Conservation (phyloP, 2,797 vertebrate genomes). For the Smutsia gigantea region DNA sequence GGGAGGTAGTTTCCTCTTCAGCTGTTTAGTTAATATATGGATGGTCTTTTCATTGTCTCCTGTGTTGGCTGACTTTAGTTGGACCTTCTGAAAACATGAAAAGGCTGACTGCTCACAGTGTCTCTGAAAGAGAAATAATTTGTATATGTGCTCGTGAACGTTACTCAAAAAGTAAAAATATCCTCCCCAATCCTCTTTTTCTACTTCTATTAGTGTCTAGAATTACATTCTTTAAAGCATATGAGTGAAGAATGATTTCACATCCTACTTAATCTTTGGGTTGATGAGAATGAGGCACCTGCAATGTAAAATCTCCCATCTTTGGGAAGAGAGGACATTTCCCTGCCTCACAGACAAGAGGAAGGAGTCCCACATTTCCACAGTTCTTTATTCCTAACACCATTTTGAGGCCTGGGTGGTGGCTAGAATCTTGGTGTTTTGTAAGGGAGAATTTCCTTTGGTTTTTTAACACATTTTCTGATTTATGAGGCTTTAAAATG, state of each 20-base stretch:
- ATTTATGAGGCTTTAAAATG: neutral
- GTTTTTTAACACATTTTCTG: neutral
- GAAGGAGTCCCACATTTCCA: neutral
- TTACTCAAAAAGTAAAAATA: neutral
- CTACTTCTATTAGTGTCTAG: neutral
- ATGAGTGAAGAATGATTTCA: neutral
- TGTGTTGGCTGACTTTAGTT: conserved; percentile 73
- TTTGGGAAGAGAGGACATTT: neutral
- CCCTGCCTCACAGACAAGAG: neutral
- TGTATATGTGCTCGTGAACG: neutral
- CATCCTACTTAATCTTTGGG: neutral
- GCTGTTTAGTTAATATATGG: neutral
- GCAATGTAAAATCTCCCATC: neutral
- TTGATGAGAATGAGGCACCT: neutral
- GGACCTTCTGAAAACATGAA: conserved; percentile 83
- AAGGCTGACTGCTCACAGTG: conserved; percentile 81
- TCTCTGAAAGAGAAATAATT: conserved; percentile 76
- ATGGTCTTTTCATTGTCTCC: conserved; percentile 20
- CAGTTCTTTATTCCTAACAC: neutral
- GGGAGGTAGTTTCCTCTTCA: conserved; percentile 71
- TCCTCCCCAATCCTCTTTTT: neutral
- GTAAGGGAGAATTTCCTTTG: neutral
- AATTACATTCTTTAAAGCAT: neutral
- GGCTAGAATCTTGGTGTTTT: neutral
- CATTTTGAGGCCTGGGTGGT: neutral